phyloP scores from a whole-genome alignment of 2,113 vertebrate species.

The Burhinus oedicnemus region DNA sequence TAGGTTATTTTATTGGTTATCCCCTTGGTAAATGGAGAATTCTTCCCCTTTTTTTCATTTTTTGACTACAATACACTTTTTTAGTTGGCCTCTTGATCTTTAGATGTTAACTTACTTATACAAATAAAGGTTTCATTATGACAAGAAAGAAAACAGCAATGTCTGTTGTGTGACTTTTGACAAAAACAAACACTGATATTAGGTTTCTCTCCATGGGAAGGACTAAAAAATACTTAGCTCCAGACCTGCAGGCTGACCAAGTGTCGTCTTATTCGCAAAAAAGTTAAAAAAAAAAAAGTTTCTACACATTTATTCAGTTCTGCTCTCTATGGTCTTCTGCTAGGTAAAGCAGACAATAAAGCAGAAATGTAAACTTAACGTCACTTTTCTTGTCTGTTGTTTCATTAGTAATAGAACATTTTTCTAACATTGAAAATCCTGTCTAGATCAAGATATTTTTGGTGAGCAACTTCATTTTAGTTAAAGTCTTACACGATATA shows the following conservation, averaged over 20 bases:
- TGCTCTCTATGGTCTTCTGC: constrained; percentile 25
- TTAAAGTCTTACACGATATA: constrained; percentile 38
- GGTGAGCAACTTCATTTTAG: constrained; percentile 46
- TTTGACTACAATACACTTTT: neutral
- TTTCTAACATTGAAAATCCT: constrained; percentile 52
- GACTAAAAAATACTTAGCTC: neutral
- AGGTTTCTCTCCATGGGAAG: neutral
- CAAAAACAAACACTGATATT: fast-evolving
- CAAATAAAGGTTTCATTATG: neutral
- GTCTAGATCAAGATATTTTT: constrained; percentile 42
- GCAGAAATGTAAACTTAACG: neutral
- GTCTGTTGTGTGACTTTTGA: neutral
- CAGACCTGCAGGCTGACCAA: neutral
- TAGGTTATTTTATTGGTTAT: neutral
- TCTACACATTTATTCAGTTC: neutral
- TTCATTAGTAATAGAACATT: constrained; percentile 43
- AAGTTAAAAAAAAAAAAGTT: neutral
- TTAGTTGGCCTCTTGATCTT: neutral
- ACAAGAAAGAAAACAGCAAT: neutral
- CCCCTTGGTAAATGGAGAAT: neutral
- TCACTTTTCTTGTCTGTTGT: constrained; percentile 50
- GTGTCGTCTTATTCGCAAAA: neutral
- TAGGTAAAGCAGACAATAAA: constrained; percentile 32
- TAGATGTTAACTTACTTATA: neutral
- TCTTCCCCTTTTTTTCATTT: neutral